Percentiles rank a stretch among this genome's conserved stretches.
Evolutionary conservation across 2,113 vertebrate species (phyloP).

Genomic region (Sterrhoptilus dennistouni): DNA sequence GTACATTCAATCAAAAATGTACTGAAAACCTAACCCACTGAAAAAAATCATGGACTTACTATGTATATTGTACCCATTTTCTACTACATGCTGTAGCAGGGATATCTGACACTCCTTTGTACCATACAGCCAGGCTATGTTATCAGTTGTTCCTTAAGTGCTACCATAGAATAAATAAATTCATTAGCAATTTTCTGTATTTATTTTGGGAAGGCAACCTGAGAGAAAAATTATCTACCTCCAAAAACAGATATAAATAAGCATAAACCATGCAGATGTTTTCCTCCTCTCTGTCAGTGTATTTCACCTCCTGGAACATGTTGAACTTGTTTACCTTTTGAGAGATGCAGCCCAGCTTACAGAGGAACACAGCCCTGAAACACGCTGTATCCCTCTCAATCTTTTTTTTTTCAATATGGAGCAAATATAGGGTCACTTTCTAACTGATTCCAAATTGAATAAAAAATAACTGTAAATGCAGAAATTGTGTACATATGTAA

Average conservation of each 20-base stretch:
- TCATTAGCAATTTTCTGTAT: not conserved
- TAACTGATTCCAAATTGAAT: not conserved
- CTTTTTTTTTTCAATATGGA: not conserved
- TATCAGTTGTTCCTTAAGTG: not conserved
- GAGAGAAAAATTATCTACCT: slow-evolving; percentile 20
- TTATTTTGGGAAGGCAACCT: slow-evolving; percentile 37
- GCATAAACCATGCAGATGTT: not conserved
- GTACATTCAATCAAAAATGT: not conserved
- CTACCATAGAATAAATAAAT: not conserved
- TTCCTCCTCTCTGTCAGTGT: not conserved
- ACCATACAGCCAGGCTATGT: not conserved
- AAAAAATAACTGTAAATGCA: not conserved
- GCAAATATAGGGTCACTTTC: not conserved
- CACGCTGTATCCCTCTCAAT: not conserved
- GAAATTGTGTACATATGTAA: not conserved
- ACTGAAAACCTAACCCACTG: not conserved
- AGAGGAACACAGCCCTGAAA: not conserved
- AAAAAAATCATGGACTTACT: not conserved
- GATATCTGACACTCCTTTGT: not conserved
- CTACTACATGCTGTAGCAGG: not conserved
- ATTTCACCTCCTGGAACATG: slow-evolving; percentile 6
- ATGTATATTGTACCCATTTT: not conserved
- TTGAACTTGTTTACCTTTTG: not conserved
- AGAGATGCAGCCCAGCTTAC: not conserved
- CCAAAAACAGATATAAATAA: slow-evolving; percentile 36